A percentile compares a stretch with the other conserved stretches of the same genome.
Conservation (phyloP, 2,888 invertebrate genomes). For the Lasioglossum marginatum region DNA sequence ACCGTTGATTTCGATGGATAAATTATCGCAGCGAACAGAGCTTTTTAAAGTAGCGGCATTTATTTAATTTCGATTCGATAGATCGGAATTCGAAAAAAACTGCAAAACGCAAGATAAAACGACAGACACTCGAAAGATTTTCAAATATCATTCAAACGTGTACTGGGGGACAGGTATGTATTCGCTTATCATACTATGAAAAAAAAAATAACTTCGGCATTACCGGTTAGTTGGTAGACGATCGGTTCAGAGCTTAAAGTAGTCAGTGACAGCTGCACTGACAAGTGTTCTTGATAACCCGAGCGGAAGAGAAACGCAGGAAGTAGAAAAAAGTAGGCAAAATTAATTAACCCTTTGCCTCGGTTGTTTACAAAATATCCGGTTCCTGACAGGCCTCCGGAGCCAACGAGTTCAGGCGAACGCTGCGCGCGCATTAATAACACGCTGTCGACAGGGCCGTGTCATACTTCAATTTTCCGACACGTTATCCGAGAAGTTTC, state of each 20-base stretch:
- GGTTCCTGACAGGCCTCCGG: slow-evolving; percentile 61
- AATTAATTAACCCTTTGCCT: slow-evolving; percentile 75
- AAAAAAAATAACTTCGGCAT: slow-evolving; percentile 3
- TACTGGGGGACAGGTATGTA: background rate
- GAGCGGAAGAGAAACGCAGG: slow-evolving; percentile 46
- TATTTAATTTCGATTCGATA: background rate
- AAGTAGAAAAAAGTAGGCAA: slow-evolving; percentile 72
- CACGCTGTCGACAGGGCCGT: slow-evolving; percentile 58
- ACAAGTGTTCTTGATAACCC: slow-evolving; percentile 21
- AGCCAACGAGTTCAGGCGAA: slow-evolving; percentile 52
- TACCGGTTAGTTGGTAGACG: slow-evolving; percentile 17
- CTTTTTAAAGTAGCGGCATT: slow-evolving; percentile 7
- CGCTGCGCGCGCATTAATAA: slow-evolving; percentile 75
- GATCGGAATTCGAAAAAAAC: background rate
- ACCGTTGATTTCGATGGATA: slow-evolving; percentile 32
- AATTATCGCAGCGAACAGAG: slow-evolving; percentile 17
- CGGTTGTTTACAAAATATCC: slow-evolving; percentile 79
- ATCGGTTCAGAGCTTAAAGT: slow-evolving; percentile 12
- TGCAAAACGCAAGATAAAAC: background rate
- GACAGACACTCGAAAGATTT: background rate
- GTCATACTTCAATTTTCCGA: slow-evolving; percentile 1
- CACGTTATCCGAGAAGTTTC: background rate
- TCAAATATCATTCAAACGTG: background rate
- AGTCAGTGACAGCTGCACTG: slow-evolving; percentile 20
- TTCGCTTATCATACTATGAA: slow-evolving; percentile 10